phyloP scores from a whole-genome alignment of 2,888 invertebrate genomes.

The Apeira syringaria region DNA sequence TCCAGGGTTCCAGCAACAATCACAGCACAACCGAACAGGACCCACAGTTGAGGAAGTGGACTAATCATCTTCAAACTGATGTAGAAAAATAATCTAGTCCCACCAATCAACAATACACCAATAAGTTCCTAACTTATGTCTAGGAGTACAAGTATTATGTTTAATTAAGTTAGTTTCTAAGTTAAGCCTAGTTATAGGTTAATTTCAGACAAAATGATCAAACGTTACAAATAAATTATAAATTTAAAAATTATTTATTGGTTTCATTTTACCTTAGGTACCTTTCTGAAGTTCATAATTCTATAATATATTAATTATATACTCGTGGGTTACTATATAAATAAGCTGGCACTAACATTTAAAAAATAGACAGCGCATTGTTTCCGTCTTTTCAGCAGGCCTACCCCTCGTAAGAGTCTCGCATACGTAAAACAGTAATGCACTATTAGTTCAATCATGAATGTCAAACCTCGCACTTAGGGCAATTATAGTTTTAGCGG shows the following conservation, averaged over 20 bases:
- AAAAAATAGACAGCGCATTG: no score
- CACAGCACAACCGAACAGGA: slow-evolving; percentile 36
- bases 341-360: no score
- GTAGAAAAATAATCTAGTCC: background rate
- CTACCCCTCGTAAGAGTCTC: no score
- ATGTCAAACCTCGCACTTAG: no score
- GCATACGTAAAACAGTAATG: no score
- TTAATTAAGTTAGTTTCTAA: background rate
- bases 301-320: no score
- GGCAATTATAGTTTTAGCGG: no score
- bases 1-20: slow-evolving; percentile 38
- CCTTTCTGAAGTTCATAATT: no score
- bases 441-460: no score
- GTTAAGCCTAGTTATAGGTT: background rate
- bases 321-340: no score
- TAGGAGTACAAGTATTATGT: background rate
- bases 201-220: slow-evolving; percentile 11
- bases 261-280: slow-evolving; percentile 5
- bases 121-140: background rate
- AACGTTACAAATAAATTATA: slow-evolving; percentile 3
- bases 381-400: no score
- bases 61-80: slow-evolving; percentile 23
- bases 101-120: background rate
- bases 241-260: background rate
- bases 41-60: slow-evolving; percentile 64